Percentiles rank a stretch among this genome's conserved stretches.
phyloP scores from a whole-genome alignment of 2,888 invertebrate genomes.

The Caenorhabditis sp. region DNA sequence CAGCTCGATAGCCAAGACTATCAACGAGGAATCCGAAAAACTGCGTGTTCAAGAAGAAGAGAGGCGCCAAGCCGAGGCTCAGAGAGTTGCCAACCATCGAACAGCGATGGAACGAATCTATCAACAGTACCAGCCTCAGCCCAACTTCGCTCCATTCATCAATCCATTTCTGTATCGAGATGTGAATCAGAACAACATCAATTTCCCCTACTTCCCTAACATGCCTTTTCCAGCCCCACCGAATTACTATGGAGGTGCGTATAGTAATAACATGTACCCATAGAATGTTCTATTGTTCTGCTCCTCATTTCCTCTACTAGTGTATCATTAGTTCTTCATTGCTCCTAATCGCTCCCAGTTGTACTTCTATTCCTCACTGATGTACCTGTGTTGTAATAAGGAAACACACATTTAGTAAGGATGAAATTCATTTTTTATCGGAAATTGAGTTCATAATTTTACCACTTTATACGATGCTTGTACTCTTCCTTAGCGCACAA shows the following conservation, averaged over 20 bases:
- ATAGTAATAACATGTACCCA: background rate
- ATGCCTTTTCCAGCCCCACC: no score
- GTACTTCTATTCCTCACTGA: background rate
- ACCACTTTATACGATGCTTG: slow-evolving; percentile 75
- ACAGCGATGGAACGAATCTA: background rate
- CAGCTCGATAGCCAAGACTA: background rate
- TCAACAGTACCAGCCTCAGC: background rate
- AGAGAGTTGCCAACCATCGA: no score
- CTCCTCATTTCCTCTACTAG: background rate
- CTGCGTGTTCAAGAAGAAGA: slow-evolving; percentile 1
- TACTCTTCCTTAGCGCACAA: slow-evolving; percentile 74
- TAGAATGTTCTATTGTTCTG: background rate
- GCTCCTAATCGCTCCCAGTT: background rate
- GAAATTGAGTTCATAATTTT: slow-evolving; percentile 20
- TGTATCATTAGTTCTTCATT: background rate
- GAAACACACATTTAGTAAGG: background rate
- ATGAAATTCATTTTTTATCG: slow-evolving; percentile 1
- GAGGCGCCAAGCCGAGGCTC: background rate
- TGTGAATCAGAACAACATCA: no score
- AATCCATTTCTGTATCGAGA: no score
- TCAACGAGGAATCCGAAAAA: background rate
- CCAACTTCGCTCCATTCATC: background rate
- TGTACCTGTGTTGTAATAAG: background rate
- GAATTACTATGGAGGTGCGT: background rate
- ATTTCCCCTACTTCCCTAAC: no score